Evolutionary conservation across 2,888 invertebrate genomes (phyloP).

Genomic region (Xanthorhoe spadicearia): DNA sequence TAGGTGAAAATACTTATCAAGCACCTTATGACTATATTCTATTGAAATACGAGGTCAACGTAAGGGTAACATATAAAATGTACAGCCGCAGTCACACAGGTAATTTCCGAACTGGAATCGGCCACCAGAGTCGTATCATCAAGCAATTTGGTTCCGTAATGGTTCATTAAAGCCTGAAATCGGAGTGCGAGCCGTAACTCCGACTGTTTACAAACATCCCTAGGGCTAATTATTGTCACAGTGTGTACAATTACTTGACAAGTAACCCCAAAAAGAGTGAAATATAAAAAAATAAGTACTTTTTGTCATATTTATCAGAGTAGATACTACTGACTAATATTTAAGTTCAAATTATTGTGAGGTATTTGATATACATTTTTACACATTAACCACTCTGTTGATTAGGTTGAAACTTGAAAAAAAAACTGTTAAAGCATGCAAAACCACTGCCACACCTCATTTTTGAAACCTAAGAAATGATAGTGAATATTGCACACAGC

Average conservation of each 20-base stretch:
- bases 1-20: background rate
- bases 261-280: no score
- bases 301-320: no score
- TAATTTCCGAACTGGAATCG: slow-evolving; percentile 45
- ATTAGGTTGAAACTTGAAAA: background rate
- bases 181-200: slow-evolving; percentile 57
- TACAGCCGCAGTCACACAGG: slow-evolving; percentile 29
- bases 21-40: background rate
- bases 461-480: no score
- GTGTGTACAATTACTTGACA: slow-evolving; percentile 4
- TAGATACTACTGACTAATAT: no score
- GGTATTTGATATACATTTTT: no score
- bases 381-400: no score
- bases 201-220: slow-evolving; percentile 37
- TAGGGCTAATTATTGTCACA: slow-evolving; percentile 23
- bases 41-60: background rate
- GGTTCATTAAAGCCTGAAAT: slow-evolving; percentile 70
- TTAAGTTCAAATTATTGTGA: no score
- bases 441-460: no score
- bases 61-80: slow-evolving; percentile 16
- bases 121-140: slow-evolving; percentile 61
- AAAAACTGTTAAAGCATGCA: no score
- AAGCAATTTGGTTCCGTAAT: slow-evolving; percentile 65
- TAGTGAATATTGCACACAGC: no score
- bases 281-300: no score